Conservation (phyloP, 2,113 vertebrate genomes). For the Cheirogaleus medius region DNA sequence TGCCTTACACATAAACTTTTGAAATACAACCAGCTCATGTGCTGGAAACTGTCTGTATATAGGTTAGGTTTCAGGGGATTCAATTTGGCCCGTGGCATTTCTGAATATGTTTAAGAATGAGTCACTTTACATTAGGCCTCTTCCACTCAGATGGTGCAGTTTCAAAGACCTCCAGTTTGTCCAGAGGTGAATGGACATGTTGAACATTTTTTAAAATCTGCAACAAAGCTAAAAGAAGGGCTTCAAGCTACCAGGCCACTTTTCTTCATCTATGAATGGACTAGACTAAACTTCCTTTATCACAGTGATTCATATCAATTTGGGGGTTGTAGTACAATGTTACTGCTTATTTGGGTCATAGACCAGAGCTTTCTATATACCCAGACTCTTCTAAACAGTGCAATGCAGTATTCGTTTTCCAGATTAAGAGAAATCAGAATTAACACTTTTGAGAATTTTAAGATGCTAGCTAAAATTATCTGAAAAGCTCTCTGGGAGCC, state of each 20-base stretch:
- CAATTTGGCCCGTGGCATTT: constrained; percentile 34
- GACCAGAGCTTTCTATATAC: background rate
- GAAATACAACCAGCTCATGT: constrained; percentile 59
- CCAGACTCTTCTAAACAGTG: background rate
- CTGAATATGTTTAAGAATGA: constrained; percentile 64
- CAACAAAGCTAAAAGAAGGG: background rate
- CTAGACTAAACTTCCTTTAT: constrained; percentile 55
- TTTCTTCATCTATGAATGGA: constrained; percentile 20
- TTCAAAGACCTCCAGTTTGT: constrained; percentile 36
- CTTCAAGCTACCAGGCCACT: constrained; percentile 33
- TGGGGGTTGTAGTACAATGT: constrained; percentile 1
- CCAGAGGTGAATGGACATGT: constrained; percentile 17
- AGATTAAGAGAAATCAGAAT: constrained; percentile 28
- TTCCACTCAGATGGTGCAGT: background rate
- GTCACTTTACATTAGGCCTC: constrained; percentile 39
- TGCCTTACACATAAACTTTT: constrained; percentile 69
- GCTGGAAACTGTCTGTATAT: constrained; percentile 50
- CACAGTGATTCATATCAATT: background rate
- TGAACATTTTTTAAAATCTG: constrained; percentile 43
- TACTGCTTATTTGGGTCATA: constrained; percentile 33
- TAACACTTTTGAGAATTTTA: constrained; percentile 43
- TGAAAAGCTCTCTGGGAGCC: background rate
- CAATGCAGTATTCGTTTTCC: background rate
- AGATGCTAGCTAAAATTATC: constrained; percentile 12
- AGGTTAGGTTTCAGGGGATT: constrained; percentile 65